Evolutionary conservation across 2,888 invertebrate genomes (phyloP).

Genomic region (Lymantria monacha): DNA sequence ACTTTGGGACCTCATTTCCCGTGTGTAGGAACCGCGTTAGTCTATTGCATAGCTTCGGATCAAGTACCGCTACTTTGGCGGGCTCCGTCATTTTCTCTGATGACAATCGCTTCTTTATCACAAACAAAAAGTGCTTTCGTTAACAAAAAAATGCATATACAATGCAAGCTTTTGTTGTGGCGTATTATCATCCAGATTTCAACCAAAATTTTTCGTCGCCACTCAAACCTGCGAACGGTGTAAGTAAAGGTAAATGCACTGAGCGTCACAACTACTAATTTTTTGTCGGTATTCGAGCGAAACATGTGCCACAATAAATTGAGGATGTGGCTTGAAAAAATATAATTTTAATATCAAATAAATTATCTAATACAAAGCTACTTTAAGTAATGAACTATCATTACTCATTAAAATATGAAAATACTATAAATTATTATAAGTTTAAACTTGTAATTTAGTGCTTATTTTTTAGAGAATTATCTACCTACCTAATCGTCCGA

Average conservation of each 20-base stretch:
- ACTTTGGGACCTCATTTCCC: conserved; percentile 77
- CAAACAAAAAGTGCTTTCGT: conserved; percentile 18
- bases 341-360: conserved; percentile 60
- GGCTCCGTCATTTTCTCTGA: conserved; percentile 50
- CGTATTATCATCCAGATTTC: conserved; percentile 38
- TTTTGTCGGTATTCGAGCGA: conserved; percentile 72
- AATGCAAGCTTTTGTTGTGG: conserved; percentile 23
- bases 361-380: too few species aligned
- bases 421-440: too few species aligned
- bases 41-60: conserved; percentile 58
- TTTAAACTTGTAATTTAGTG: too few species aligned
- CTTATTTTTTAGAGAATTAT: too few species aligned
- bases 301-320: conserved; percentile 76
- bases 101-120: conserved; percentile 12
- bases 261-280: conserved; percentile 50
- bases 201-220: conserved; percentile 25
- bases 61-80: conserved; percentile 31
- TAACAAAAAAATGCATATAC: conserved; percentile 36
- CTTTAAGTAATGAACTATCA: too few species aligned
- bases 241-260: conserved; percentile 56
- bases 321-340: conserved; percentile 81
- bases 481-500: too few species aligned
- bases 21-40: conserved; percentile 77
- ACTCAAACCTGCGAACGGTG: conserved; percentile 47
- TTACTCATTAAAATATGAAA: too few species aligned